Base-by-base conservation (phyloP, 2,113 vertebrate genomes). In the Hippocampus mohnikei region DNA sequence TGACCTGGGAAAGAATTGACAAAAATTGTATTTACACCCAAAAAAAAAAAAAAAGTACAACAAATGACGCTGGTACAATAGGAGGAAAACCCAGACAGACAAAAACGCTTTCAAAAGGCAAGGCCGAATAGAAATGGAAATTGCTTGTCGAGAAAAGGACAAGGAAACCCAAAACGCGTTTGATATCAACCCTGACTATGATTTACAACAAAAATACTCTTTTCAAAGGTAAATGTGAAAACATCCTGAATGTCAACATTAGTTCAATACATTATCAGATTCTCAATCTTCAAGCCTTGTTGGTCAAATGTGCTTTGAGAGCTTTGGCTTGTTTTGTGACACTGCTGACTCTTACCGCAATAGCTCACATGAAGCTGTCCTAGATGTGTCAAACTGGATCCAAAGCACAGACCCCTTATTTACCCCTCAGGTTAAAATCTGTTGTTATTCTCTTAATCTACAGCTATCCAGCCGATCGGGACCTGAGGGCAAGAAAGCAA, bases 371-470 rank as follows among this genome's bases (percentile, higher is more conserved):
- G 58, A 33, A 60, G 27, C 58, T 60, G 58, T 60, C 58, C 58
- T 60, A 29, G 27, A 33, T 60, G 58, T 60, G 58, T 60, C 58
- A 60, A 60, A 60, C 25, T 60, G 27, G 58, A 60, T 60, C 58
- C 58, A 60, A 33, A 60, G 27, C 58, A 18, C 27, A 60, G 58
- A 33, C 58, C 56, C 12, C 15, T 27, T 59, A 59, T 59, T 59
- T 59, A 59, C 27, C 58, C 58, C 58, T 33, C 27, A 33, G 58
- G 58, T 60, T 60, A 13, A n/a, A 23, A 63, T 41, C 61, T 63
- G 37, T 64, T 64, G 40, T 71, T 73, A 69, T 75, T 44, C 44
- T 70, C 21, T 70, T 74, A 65, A 79, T 48, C 52, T 67, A 61
- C 46, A 64, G 50, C 56, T 21, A 21, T 23, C 13, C n/a, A 40